Percentiles rank a stretch among this genome's conserved stretches.
These are phyloP conservation scores for Haemorhous mexicanus DNA, from an alignment of 2,113 vertebrate species.

Conservation along the genomic window DNA sequence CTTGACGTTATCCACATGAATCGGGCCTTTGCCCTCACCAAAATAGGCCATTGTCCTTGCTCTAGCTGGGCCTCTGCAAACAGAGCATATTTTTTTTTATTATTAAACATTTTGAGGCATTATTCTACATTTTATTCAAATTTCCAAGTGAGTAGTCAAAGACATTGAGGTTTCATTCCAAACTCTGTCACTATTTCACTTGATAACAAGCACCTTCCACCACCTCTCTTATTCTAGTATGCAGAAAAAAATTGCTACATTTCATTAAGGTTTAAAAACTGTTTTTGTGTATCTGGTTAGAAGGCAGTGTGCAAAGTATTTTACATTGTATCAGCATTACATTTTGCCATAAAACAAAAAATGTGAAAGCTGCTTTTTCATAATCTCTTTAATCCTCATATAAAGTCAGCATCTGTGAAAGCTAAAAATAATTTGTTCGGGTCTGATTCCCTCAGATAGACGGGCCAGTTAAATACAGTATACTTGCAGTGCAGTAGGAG, in stretches of 20 bases:
- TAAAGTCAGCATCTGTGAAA: conserved; percentile 24
- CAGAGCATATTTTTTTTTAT: neutral
- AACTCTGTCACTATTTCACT: neutral
- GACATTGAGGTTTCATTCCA: neutral
- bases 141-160: neutral
- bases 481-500: neutral
- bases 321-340: neutral
- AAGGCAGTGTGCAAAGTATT: neutral
- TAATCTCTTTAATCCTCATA: conserved; percentile 48
- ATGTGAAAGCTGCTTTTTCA: conserved; percentile 21
- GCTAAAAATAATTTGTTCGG: conserved; percentile 42
- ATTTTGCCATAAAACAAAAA: neutral
- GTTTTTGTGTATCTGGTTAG: neutral
- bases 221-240: neutral
- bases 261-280: neutral
- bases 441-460: neutral
- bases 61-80: conserved; percentile 83
- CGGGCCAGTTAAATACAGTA: neutral
- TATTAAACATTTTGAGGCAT: neutral
- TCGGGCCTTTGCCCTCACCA: conserved; percentile 91
- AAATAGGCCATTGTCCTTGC: conserved; percentile 96
- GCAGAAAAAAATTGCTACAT: neutral
- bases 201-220: neutral
- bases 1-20: conserved; percentile 90
- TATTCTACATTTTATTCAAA: neutral